phyloP scores from a whole-genome alignment of 1,140 invertebrate genomes.

The Magallana ariakensis region DNA sequence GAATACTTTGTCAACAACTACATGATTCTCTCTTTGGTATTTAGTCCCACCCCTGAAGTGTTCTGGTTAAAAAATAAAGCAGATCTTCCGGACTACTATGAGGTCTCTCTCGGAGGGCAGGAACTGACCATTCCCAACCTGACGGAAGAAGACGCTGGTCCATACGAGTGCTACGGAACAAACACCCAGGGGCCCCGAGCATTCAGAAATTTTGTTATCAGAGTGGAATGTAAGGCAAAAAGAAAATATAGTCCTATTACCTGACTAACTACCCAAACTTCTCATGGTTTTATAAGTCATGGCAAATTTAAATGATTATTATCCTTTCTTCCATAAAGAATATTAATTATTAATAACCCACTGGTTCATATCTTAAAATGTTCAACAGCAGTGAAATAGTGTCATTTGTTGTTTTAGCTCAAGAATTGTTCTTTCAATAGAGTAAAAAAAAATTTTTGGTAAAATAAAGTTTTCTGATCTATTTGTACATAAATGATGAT shows the following conservation, averaged over 20 bases:
- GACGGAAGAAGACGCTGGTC: constrained; percentile 69
- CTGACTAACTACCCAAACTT: background rate
- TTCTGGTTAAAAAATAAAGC: constrained; percentile 66
- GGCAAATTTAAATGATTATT: too few species aligned
- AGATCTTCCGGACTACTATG: constrained; percentile 57
- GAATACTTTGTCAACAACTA: background rate
- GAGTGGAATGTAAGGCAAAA: constrained; percentile 71
- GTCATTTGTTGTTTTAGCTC: too few species aligned
- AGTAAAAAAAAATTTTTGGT: too few species aligned
- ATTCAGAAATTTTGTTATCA: constrained; percentile 64
- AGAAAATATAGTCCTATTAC: background rate
- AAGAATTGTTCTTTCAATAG: too few species aligned
- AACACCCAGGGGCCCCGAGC: constrained; percentile 65
- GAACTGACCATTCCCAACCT: constrained; percentile 71
- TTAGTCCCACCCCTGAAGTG: constrained; percentile 74
- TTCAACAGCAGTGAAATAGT: too few species aligned
- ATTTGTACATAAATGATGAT: too few species aligned
- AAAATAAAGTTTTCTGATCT: too few species aligned
- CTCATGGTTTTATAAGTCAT: too few species aligned
- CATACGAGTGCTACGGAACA: constrained; percentile 75
- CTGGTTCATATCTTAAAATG: too few species aligned
- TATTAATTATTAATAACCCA: too few species aligned
- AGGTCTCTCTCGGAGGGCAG: constrained; percentile 71
- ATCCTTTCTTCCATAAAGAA: too few species aligned
- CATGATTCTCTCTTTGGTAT: background rate